Base-by-base conservation (phyloP, 2,113 vertebrate species). In the Neopipo cinnamomea region DNA sequence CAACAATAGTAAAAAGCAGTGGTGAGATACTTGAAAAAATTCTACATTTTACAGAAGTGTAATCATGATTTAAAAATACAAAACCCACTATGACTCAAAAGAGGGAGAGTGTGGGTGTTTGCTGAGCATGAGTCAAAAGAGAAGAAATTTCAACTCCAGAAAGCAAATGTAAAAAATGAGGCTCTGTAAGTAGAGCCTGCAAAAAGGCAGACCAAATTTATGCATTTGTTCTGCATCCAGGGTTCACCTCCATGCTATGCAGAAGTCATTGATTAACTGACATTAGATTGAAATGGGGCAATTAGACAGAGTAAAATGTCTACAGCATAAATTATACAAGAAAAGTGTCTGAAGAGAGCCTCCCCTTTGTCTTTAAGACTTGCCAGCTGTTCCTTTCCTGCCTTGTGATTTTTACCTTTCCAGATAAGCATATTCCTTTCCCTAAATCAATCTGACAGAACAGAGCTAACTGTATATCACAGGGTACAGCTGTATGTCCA, bases 211-310 rank as follows among this genome's bases (percentile, higher is more conserved):
- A 81, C 82, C 84, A 80, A 95, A 96, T 92, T 85, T 88, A 82
- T 91, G 84, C 76, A 47, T 90, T 82, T 95, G 88, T 88, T 97
- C 92, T 93, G 80, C 71, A 90, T 94, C 91, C 89, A 91, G 92
- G 72, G 93, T 97, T 97, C 94, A 95, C 88, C 91, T 95, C 85
- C 52, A 61, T 91, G 76, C 78, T 80, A 72, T 95, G 93, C 72
- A 93, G 93, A 94, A 97, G 95, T 85, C 95, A 96, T 86, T 86
- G 85, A 97, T 94, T 95, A 94, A 79, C 37, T 93, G 97, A 83
- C 93, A 88, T 95, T 93, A 94, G 85, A 95, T 94, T 96, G 93
- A 97, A 97, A 97, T 94, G 95, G 97, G 70, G 94, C 97, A 97
- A 93, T 96, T 94, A 96, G 95, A 88, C 77, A 70, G 97, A 94